phyloP scores from a whole-genome alignment of 2,888 invertebrate genomes.

The Cerastoderma edule region DNA sequence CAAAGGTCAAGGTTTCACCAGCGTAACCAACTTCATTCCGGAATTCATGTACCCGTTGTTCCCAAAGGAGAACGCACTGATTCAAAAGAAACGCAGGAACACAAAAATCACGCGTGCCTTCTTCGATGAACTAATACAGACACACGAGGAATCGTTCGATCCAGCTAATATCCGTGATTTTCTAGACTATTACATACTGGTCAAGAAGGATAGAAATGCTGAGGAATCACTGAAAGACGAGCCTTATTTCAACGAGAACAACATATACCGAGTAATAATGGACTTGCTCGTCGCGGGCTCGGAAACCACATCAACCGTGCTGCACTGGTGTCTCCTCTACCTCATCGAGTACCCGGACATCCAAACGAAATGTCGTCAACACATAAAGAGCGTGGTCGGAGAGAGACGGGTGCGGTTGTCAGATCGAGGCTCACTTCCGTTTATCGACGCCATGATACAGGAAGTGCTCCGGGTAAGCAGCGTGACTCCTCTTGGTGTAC shows the following conservation, averaged over 20 bases:
- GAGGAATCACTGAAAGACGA: constrained; percentile 7
- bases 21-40: constrained; percentile 48
- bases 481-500: constrained; percentile 24
- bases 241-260: too few relatives aligned
- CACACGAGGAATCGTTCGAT: constrained; percentile 64
- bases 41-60: constrained; percentile 23
- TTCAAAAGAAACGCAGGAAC: background rate
- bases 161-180: constrained; percentile 66
- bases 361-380: constrained; percentile 58
- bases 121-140: constrained; percentile 36
- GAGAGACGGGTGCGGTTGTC: background rate
- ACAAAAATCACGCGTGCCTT: background rate
- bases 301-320: too few relatives aligned
- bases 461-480: constrained; percentile 24
- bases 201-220: background rate
- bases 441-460: constrained; percentile 24
- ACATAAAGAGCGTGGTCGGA: constrained; percentile 35
- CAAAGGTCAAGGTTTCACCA: constrained; percentile 24
- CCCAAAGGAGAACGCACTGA: background rate
- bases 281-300: too few relatives aligned
- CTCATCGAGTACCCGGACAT: too few relatives aligned
- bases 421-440: constrained; percentile 12
- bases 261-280: too few relatives aligned
- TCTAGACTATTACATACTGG: constrained; percentile 63
- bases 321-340: too few relatives aligned